Conservation (phyloP, 2,797 vertebrate species). For the Melanotaenia boesemani region DNA sequence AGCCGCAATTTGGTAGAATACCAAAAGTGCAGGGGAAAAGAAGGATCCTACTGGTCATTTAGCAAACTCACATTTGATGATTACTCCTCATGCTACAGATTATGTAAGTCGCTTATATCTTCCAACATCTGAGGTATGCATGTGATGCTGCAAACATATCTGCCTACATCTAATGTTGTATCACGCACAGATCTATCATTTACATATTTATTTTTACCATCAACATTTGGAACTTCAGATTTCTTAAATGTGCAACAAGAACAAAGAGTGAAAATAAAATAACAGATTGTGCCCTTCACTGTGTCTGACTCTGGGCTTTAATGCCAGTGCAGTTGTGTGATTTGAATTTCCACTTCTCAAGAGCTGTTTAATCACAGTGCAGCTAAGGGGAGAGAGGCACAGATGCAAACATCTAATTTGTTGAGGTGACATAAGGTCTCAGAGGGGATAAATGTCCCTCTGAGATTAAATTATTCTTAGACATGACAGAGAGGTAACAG, state of each 20-base stretch:
- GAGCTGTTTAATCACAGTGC: constrained; percentile 8
- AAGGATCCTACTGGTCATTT: constrained; percentile 33
- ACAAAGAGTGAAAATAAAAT: constrained; percentile 1
- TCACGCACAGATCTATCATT: not conserved
- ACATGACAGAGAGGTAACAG: constrained; percentile 57
- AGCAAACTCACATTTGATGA: constrained; percentile 31
- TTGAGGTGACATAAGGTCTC: constrained; percentile 70
- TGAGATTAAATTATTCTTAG: constrained; percentile 74
- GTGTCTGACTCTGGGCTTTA: constrained; percentile 29
- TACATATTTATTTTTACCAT: constrained; percentile 1
- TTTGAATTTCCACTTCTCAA: constrained; percentile 35
- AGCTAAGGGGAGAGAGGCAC: constrained; percentile 30
- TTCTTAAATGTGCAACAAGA: constrained; percentile 20
- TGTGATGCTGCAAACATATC: constrained; percentile 12
- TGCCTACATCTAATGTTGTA: not conserved
- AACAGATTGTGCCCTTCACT: constrained; percentile 25
- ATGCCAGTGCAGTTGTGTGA: constrained; percentile 37
- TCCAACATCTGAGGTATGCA: constrained; percentile 14
- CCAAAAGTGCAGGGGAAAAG: constrained; percentile 47
- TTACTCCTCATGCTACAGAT: constrained; percentile 42
- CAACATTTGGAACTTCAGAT: not conserved
- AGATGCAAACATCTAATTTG: constrained; percentile 74
- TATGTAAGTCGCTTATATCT: constrained; percentile 11
- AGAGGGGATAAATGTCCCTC: constrained; percentile 72
- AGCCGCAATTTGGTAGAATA: constrained; percentile 37